Evolutionary conservation across 2,797 vertebrate genomes (phyloP), one percentile per base, ranked within the genome.

Genomic region (Esox lucius): DNA sequence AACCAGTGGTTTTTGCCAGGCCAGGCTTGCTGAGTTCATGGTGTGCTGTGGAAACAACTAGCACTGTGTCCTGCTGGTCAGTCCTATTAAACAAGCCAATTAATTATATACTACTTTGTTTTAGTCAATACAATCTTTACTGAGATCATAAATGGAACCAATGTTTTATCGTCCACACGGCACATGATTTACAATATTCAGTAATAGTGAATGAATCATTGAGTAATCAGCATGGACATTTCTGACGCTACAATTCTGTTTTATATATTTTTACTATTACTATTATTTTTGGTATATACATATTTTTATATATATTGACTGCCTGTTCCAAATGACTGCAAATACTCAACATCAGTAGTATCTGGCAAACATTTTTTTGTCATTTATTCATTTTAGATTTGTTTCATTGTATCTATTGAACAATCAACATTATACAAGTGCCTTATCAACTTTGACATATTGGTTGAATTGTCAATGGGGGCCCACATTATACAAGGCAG

Each of bases 381-480:
- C 70, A 77, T 79, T 68, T 79, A 73, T 82, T 78, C 56, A 79
- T 83, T 70, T 70, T 26, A 53, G 69, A n/a, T 28, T 82, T 72
- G 78, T 83, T 85, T 79, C 22, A 87, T 80, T 85, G 86, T 85
- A 68, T 87, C 86, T 81, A 84, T 85, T 83, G 80, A 78, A 81
- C 70, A 76, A 83, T 86, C 77, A 85, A 81, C 85, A 83, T 90
- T 59, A 82, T 79, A 87, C 84, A 86, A 83, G 81, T 85, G 68
- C 70, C 49, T 78, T 65, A 75, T 68, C 80, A 67, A 7, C 59
- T 53, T 69, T 77, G 84, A 81, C 88, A 83, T 85, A 91, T 91
- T 85, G 81, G 73, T 85, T 78, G 71, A 87, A 85, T 87, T 82
- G 82, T 88, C 89, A 92, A 90, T 91, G 83, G 87, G 67, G 86